Conservation (phyloP, 1,140 invertebrate species). For the Anastatus disparis region DNA sequence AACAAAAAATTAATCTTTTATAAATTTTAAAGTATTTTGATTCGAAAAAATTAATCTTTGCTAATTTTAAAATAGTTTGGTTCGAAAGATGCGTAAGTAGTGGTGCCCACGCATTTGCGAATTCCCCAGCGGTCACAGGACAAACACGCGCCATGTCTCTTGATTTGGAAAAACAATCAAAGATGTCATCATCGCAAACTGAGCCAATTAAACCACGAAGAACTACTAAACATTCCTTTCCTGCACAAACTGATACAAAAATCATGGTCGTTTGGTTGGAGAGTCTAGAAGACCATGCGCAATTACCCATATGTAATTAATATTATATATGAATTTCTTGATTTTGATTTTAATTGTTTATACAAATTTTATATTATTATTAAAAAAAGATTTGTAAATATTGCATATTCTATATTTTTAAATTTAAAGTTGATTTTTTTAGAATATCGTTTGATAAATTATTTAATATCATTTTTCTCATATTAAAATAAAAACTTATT, state of each 20-base stretch:
- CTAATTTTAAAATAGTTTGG: conserved; percentile 60
- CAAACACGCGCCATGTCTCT: conserved; percentile 76
- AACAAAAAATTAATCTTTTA: too few relatives aligned
- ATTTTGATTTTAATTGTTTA: too few relatives aligned
- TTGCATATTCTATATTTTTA: too few relatives aligned
- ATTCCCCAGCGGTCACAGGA: conserved; percentile 45
- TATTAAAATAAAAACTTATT: too few relatives aligned
- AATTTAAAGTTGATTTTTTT: too few relatives aligned
- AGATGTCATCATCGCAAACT: conserved; percentile 58
- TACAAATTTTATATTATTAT: too few relatives aligned
- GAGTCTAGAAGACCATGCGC: conserved; percentile 90
- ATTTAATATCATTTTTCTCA: too few relatives aligned
- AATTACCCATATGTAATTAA: conserved; percentile 83
- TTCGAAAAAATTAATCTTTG: too few relatives aligned
- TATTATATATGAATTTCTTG: conserved; percentile 9
- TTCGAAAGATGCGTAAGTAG: conserved; percentile 71
- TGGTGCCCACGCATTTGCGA: conserved; percentile 33
- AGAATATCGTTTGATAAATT: too few relatives aligned
- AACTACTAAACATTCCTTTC: conserved; percentile 68
- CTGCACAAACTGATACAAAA: conserved; percentile 78
- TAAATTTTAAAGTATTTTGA: too few relatives aligned
- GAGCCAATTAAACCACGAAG: conserved; percentile 60
- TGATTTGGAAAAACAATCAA: conserved; percentile 74
- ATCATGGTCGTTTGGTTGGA: conserved; percentile 96
- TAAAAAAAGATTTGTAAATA: too few relatives aligned